Percentiles rank a stretch among this genome's conserved stretches.
These are phyloP conservation scores for Bombylius discolor DNA, from an alignment of 2,888 invertebrate species.

Conservation along the genomic window DNA sequence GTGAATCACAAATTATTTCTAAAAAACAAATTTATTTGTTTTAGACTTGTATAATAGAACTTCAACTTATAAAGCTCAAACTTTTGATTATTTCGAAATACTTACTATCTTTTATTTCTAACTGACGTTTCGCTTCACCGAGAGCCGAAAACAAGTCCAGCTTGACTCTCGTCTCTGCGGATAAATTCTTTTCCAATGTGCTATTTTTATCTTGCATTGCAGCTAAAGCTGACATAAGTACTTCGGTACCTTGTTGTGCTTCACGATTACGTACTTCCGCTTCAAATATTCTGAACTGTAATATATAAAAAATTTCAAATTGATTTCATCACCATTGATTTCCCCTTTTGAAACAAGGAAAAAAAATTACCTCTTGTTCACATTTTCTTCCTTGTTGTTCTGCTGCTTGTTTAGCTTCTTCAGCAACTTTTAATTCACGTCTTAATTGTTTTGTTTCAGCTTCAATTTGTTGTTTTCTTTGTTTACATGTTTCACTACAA, in stretches of 20 bases:
- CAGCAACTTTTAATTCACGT: slow-evolving; percentile 49
- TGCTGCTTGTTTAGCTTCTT: slow-evolving; percentile 46
- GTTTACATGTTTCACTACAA: slow-evolving; percentile 54
- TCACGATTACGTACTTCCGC: slow-evolving; percentile 33
- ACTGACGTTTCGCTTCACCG: slow-evolving; percentile 83
- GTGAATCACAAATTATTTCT: no score
- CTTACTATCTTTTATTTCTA: slow-evolving; percentile 76
- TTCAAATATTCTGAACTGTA: slow-evolving; percentile 32
- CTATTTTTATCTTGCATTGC: slow-evolving; percentile 82
- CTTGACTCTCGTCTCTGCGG: slow-evolving; percentile 94
- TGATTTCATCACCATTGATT: not conserved
- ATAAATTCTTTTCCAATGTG: slow-evolving; percentile 85
- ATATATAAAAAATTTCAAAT: not conserved
- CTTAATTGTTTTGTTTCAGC: slow-evolving; percentile 52
- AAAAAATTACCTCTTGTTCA: slow-evolving; percentile 31
- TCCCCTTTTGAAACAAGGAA: not conserved
- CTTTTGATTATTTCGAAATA: slow-evolving; percentile 12
- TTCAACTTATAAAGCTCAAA: no score
- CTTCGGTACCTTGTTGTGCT: slow-evolving; percentile 48
- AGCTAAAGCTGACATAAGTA: slow-evolving; percentile 63
- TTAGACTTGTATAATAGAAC: no score
- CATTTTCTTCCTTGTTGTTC: slow-evolving; percentile 34
- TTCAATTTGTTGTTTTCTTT: slow-evolving; percentile 53
- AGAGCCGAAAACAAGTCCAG: slow-evolving; percentile 94
- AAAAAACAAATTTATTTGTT: no score